Base-by-base conservation (phyloP, 2,797 vertebrate species). In the Phrynocephalus vlangalii region DNA sequence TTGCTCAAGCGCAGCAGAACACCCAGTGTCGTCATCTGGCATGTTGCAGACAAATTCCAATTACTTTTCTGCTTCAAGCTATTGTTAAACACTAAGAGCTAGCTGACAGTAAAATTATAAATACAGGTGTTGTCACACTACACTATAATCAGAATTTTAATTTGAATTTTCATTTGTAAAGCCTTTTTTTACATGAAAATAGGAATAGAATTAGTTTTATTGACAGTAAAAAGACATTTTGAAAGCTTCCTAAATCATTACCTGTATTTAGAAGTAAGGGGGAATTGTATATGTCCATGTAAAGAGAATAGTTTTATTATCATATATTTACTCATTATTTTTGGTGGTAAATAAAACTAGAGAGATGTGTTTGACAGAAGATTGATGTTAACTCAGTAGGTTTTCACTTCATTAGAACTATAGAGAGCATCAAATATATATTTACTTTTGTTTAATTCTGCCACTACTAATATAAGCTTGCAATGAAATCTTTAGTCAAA, bases 91-190 rank as follows among this genome's bases (percentile, higher is more conserved):
- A 97, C 95, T 96, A 97, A 95, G 78, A 97, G 96, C 96, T 96
- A 96, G 96, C 96, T 97, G 97, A 97, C 97, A 97, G 97, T 97
- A 97, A 97, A 97, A 97, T 97, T 97, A 97, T 97, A 97, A 97
- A 97, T 97, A 97, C 97, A 97, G 97, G 97, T 97, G 97, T 97
- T 97, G 97, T 97, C 97, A 97, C 96, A 93, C 97, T 97, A 97
- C 97, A 97, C 97, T 97, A 96, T 97, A 97, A 97, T 97, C 97
- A 97, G 96, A 96, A 97, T 97, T 97, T 97, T 97, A 97, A 97
- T 97, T 97, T 97, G 96, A 97, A 97, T 97, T 97, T 97, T 97
- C 96, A 97, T 97, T 97, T 97, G 96, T 97, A 97, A 97, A 97
- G 96, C 95, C 95, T 95, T 97, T 96, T 96, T 96, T 96, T 96